These are phyloP conservation scores for Apis dorsata DNA, from an alignment of 1,140 invertebrate species.

Conservation along the genomic window DNA sequence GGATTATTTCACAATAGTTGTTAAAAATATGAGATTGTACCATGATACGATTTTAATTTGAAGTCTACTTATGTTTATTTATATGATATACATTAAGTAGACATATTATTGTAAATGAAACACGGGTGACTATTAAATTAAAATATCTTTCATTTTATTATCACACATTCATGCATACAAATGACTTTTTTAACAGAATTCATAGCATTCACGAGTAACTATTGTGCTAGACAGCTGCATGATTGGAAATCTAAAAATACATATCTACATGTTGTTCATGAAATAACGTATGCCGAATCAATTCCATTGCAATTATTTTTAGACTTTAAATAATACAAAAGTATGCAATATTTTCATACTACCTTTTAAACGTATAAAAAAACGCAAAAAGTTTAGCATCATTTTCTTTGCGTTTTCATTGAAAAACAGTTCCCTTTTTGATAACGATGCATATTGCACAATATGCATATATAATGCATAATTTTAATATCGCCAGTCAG, in stretches of 20 bases:
- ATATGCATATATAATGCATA: slow-evolving; percentile 30
- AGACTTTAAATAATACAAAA: slow-evolving; percentile 57
- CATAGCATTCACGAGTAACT: slow-evolving; percentile 41
- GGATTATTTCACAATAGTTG: slow-evolving; percentile 28
- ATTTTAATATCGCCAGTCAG: slow-evolving; percentile 26
- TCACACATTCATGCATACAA: slow-evolving; percentile 69
- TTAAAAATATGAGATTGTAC: slow-evolving; percentile 48
- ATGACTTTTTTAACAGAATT: slow-evolving; percentile 63
- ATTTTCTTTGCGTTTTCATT: slow-evolving; percentile 13
- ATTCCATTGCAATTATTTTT: slow-evolving; percentile 50
- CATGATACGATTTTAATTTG: slow-evolving; percentile 38
- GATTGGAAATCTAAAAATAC: slow-evolving; percentile 42
- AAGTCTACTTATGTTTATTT: slow-evolving; percentile 36
- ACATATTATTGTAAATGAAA: slow-evolving; percentile 38
- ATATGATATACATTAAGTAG: slow-evolving; percentile 17
- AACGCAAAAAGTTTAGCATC: slow-evolving; percentile 12
- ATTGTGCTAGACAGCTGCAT: slow-evolving; percentile 33
- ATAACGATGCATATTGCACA: slow-evolving; percentile 43
- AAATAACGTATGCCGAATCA: slow-evolving; percentile 43
- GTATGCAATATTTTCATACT: slow-evolving; percentile 38
- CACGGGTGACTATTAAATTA: slow-evolving; percentile 66
- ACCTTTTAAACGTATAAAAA: slow-evolving; percentile 40
- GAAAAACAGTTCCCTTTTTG: background rate
- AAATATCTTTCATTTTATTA: slow-evolving; percentile 72
- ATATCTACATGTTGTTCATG: slow-evolving; percentile 49